Conservation (phyloP, 2,797 vertebrate genomes). For the Microcaecilia unicolor region DNA sequence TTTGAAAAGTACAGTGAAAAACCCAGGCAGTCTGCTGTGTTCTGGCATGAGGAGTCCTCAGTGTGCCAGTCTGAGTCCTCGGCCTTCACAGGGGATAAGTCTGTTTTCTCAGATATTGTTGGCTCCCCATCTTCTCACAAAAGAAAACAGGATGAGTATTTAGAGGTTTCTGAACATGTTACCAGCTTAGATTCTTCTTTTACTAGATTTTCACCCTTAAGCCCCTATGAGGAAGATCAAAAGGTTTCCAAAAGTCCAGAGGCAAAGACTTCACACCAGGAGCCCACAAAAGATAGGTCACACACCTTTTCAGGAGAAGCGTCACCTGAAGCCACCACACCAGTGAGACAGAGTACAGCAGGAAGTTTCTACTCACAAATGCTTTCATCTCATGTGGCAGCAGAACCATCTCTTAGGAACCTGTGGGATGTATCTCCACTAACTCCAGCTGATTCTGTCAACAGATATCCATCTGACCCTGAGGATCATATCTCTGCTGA, state of each 20-base stretch:
- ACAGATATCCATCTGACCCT: constrained; percentile 63
- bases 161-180: constrained; percentile 81
- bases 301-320: constrained; percentile 44
- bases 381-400: constrained; percentile 13
- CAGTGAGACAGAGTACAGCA: constrained; percentile 52
- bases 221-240: constrained; percentile 63
- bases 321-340: constrained; percentile 48
- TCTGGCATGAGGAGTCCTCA: constrained; percentile 34
- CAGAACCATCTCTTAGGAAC: constrained; percentile 53
- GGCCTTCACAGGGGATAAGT: constrained; percentile 65
- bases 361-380: constrained; percentile 61
- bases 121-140: constrained; percentile 34
- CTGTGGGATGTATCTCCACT: constrained; percentile 68
- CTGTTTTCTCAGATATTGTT: constrained; percentile 49
- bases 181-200: constrained; percentile 59
- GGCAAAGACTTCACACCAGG: constrained; percentile 38
- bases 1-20: constrained; percentile 73
- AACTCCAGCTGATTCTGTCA: constrained; percentile 56
- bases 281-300: constrained; percentile 48
- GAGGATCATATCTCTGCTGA: constrained; percentile 55
- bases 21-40: constrained; percentile 46
- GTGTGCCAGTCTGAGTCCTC: constrained; percentile 64
- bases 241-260: constrained; percentile 50
- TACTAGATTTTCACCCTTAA: constrained; percentile 60
- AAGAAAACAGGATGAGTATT: constrained; percentile 72